Evolutionary conservation across 1,140 invertebrate genomes (phyloP).

Genomic region (Lethocerus indicus): DNA sequence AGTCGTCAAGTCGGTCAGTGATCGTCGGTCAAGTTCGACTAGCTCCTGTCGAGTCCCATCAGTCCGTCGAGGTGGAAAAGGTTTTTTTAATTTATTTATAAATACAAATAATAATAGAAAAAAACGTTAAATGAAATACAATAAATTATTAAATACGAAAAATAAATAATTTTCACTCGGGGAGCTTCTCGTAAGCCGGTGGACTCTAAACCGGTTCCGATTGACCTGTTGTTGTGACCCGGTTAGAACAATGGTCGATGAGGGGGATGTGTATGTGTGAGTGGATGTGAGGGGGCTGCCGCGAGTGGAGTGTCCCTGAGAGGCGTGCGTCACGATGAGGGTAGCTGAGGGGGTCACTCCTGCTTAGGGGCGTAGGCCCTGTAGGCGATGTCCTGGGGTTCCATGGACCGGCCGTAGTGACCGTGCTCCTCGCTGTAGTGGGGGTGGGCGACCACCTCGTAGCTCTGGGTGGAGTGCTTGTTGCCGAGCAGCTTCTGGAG

Average conservation of each 20-base stretch:
- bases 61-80: no score
- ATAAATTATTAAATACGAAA: no score
- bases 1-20: constrained; percentile 8
- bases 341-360: background rate
- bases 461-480: constrained; percentile 42
- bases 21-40: no score
- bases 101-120: constrained; percentile 7
- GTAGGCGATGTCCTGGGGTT: constrained; percentile 42
- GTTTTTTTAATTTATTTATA: constrained; percentile 4
- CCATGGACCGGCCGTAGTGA: constrained; percentile 36
- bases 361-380: constrained; percentile 27
- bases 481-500: constrained; percentile 58
- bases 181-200: no score
- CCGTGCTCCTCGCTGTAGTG: constrained; percentile 39
- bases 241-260: no score
- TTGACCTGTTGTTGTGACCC: no score
- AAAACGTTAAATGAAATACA: constrained; percentile 6
- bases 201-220: no score
- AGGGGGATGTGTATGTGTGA: no score
- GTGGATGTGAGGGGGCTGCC: no score
- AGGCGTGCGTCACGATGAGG: background rate
- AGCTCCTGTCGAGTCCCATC: no score
- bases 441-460: constrained; percentile 53
- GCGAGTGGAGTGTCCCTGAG: constrained; percentile 1
- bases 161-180: no score